A percentile compares a stretch with the other conserved stretches of the same genome.
Evolutionary conservation across 2,113 vertebrate genomes (phyloP).

Genomic region (Brachyistius frenatus): DNA sequence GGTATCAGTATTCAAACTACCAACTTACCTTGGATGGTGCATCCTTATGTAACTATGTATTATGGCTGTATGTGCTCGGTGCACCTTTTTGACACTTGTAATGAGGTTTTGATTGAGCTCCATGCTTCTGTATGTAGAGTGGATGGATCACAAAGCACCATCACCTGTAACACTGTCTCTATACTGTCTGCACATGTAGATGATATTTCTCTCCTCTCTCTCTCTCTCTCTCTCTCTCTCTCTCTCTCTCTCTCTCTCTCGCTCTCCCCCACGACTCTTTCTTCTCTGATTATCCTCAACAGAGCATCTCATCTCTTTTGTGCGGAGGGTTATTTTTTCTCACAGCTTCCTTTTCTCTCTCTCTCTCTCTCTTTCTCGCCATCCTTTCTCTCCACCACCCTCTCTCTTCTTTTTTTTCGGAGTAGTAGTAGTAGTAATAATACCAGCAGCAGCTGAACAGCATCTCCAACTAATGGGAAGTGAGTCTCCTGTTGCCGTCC

Average conservation of each 20-base stretch:
- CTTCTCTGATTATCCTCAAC: slow-evolving; percentile 61
- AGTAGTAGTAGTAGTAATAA: slow-evolving; percentile 53
- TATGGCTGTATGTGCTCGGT: too few species aligned
- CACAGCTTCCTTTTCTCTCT: not conserved
- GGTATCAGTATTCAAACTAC: too few species aligned
- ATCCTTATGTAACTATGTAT: too few species aligned
- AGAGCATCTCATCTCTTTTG: slow-evolving; percentile 50
- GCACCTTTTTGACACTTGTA: too few species aligned
- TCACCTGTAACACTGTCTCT: not conserved
- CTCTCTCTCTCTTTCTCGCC: not conserved
- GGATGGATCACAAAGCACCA: not conserved
- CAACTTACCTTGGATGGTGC: too few species aligned
- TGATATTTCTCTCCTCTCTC: not conserved
- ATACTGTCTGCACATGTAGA: not conserved
- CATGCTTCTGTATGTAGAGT: not conserved
- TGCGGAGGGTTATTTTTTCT: slow-evolving; percentile 19
- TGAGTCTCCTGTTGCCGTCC: slow-evolving; percentile 63
- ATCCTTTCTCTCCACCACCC: slow-evolving; percentile 7
- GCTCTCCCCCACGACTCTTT: slow-evolving; percentile 36
- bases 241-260: not conserved
- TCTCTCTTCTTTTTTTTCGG: slow-evolving; percentile 9
- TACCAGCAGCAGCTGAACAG: slow-evolving; percentile 43
- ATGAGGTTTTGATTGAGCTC: not conserved
- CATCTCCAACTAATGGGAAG: slow-evolving; percentile 58
- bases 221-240: not conserved